Evolutionary conservation across 2,797 vertebrate genomes (phyloP).

Genomic region (Microchirus variegatus): DNA sequence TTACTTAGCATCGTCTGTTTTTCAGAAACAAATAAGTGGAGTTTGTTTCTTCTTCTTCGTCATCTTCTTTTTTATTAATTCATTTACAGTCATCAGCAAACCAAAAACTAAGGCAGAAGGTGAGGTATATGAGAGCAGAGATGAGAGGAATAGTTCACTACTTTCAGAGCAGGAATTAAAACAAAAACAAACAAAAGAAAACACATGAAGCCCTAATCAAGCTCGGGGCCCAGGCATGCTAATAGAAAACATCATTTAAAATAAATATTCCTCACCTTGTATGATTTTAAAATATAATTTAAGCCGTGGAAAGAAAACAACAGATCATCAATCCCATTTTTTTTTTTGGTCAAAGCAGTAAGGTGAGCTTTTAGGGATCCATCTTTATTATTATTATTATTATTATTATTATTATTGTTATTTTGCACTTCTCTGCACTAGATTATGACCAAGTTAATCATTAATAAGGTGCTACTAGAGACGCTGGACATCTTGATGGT

Average conservation of each 20-base stretch:
- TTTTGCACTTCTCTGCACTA: constrained; percentile 14
- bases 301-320: constrained; percentile 37
- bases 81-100: constrained; percentile 85
- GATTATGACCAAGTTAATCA: constrained; percentile 28
- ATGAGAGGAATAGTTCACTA: constrained; percentile 71
- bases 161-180: constrained; percentile 66
- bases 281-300: constrained; percentile 43
- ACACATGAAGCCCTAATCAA: constrained; percentile 42
- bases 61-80: constrained; percentile 73
- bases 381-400: constrained; percentile 15
- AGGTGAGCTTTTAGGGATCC: constrained; percentile 50
- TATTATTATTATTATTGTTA: too few relatives aligned
- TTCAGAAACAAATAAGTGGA: constrained; percentile 83
- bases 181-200: constrained; percentile 46
- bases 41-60: too few relatives aligned
- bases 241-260: too few relatives aligned
- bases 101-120: constrained; percentile 86
- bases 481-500: constrained; percentile 36
- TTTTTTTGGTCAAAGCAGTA: constrained; percentile 75
- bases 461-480: constrained; percentile 59
- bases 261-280: constrained; percentile 56
- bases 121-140: constrained; percentile 86
- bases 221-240: constrained; percentile 54
- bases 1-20: constrained; percentile 77
- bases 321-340: constrained; percentile 53